phyloP scores from a whole-genome alignment of 2,113 vertebrate species.

The Herpailurus yagouaroundi region DNA sequence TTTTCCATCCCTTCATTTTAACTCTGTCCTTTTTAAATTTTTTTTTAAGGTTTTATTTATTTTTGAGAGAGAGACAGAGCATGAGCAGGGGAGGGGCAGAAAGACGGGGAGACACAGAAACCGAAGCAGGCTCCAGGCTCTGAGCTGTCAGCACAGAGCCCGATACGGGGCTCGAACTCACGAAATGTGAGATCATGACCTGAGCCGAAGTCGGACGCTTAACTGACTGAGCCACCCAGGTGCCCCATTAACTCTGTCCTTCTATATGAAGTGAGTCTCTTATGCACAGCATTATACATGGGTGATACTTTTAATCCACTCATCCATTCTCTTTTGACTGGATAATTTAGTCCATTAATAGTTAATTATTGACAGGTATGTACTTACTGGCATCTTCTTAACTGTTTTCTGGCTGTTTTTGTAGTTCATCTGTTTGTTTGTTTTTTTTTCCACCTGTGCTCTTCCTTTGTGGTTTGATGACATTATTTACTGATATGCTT shows the following conservation, averaged over 20 bases:
- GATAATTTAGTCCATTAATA: not conserved
- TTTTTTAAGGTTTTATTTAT: no score
- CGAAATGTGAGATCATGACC: no score
- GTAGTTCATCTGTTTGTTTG: not conserved
- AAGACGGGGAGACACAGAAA: no score
- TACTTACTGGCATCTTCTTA: not conserved
- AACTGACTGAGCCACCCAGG: no score
- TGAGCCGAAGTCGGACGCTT: no score
- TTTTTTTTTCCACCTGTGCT: not conserved
- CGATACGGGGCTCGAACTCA: no score
- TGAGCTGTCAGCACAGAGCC: no score
- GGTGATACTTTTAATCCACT: not conserved
- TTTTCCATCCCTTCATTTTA: not conserved
- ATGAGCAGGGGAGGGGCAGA: no score
- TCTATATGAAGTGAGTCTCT: not conserved
- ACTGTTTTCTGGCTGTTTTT: not conserved
- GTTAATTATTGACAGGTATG: not conserved
- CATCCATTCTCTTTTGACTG: not conserved
- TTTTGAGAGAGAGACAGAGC: no score
- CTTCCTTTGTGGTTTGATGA: not conserved
- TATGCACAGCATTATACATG: not conserved
- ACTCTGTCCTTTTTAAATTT: not conserved
- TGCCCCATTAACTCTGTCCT: not conserved
- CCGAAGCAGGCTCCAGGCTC: no score
- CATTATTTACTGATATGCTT: not conserved